phyloP scores from a whole-genome alignment of 2,113 vertebrate genomes.

The Carettochelys insculpta region DNA sequence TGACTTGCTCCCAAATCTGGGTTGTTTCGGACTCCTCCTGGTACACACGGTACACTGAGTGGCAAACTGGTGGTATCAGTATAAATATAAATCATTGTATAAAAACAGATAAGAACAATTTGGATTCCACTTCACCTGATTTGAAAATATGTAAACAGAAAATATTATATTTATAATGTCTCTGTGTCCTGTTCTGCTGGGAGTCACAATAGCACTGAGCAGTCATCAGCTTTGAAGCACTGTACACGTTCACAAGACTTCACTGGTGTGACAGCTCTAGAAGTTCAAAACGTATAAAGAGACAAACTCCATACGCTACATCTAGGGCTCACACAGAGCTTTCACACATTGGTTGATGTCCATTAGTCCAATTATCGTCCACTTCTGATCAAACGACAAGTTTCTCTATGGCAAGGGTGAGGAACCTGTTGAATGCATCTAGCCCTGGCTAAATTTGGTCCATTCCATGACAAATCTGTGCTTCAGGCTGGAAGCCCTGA shows the following conservation, averaged over 20 bases:
- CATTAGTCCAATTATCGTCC: neutral
- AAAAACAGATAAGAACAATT: accelerated
- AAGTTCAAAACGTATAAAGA: accelerated
- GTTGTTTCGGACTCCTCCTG: too few species aligned
- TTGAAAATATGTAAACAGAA: accelerated
- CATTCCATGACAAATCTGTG: too few species aligned
- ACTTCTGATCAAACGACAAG: neutral
- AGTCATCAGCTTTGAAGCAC: neutral
- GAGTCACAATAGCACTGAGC: neutral
- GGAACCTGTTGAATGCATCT: too few species aligned
- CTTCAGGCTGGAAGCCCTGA: too few species aligned
- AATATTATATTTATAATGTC: neutral
- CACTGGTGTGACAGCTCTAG: neutral
- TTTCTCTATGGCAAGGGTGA: neutral
- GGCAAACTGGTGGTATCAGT: too few species aligned
- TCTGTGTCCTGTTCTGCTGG: accelerated
- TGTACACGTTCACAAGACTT: accelerated
- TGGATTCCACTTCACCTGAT: neutral
- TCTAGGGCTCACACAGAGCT: accelerated
- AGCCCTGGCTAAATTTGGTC: too few species aligned
- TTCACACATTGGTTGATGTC: neutral
- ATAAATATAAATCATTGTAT: neutral
- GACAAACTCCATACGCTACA: neutral
- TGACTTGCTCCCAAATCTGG: too few species aligned
- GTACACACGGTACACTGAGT: too few species aligned